These are phyloP conservation scores for Rhagonycha lutea DNA, from an alignment of 2,888 invertebrate species.

Conservation along the genomic window DNA sequence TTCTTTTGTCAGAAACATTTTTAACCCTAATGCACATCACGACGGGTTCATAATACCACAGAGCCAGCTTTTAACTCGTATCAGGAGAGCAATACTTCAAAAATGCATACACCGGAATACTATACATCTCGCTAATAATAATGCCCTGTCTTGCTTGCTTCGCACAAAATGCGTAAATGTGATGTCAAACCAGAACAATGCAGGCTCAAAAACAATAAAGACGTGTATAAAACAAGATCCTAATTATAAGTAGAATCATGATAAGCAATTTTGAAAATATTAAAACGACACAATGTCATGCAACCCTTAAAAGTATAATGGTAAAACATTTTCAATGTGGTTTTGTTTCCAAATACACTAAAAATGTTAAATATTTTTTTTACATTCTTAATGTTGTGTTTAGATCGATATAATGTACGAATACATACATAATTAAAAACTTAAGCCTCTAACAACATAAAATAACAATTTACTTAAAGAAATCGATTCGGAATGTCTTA, in stretches of 20 bases:
- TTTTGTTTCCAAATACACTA: not conserved
- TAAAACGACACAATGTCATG: conserved; percentile 13
- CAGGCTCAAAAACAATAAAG: conserved; percentile 42
- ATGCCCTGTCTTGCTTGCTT: conserved; percentile 38
- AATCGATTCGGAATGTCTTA: not conserved
- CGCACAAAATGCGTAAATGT: conserved; percentile 48
- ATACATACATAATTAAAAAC: not conserved
- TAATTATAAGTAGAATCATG: conserved; percentile 41
- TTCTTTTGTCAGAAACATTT: conserved; percentile 45
- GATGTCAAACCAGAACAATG: conserved; percentile 40
- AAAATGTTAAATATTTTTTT: not conserved
- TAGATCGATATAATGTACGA: not conserved
- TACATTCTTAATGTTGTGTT: not conserved
- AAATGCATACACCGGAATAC: conserved; percentile 31
- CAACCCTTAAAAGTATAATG: not conserved
- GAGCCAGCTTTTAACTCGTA: conserved; percentile 37
- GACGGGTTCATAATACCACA: conserved; percentile 38
- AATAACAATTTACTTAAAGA: not conserved
- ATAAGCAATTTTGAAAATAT: conserved; percentile 29
- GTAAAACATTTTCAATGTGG: not conserved
- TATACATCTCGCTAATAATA: conserved; percentile 44
- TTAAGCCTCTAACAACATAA: not conserved
- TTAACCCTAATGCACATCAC: conserved; percentile 46
- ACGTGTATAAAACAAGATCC: conserved; percentile 39
- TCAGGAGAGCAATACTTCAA: conserved; percentile 34